Evolutionary conservation across 2,888 invertebrate genomes (phyloP), one percentile per base, ranked within the genome.

Genomic region (Ctenicera cuprea): DNA sequence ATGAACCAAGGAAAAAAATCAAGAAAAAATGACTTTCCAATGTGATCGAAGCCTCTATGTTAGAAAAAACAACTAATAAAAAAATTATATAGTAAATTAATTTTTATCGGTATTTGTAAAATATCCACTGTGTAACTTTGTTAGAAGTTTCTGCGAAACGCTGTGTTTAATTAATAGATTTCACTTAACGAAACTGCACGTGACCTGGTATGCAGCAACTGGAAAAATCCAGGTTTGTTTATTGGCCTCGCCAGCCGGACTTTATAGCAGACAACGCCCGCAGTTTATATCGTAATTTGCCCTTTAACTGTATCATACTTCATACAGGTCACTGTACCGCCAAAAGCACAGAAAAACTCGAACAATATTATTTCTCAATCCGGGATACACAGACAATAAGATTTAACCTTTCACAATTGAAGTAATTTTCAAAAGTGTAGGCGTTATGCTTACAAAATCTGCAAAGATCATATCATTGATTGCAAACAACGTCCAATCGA

Each of bases 281-380:
- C 50, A 50, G 5, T 50, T 50, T 12, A 50, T 50, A 50, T 1
- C 22, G 20, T 20, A 50, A 50, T 50, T 12, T 50, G 50, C 50
- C 50, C 50, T 50, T 50, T 50, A 50, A 50, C 18, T 50, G 50
- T 50, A 50, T 50, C 22, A 50, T 22, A 50, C 50, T 9, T 22
- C 22, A 50, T 20, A 50, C 50, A 50, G 22, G 50, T 50, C 50
- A 50, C 22, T 11, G 22, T 20, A 50, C 22, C 8, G 22, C 50
- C 50, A 22, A 50, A 50, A 50, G 50, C 20, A 14, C 14, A 41
- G n/a, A 14, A 41, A 41, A 41, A 41, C 4, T 14, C 1, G 1
- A 41, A 41, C 41, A 41, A 41, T 45, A 4, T 22, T 22, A 11
- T 50, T 50, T 50, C 20, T 11, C 20, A 50, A 50, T 50, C 50